phyloP scores from a whole-genome alignment of 2,113 vertebrate genomes.

The Rafetus swinhoei region DNA sequence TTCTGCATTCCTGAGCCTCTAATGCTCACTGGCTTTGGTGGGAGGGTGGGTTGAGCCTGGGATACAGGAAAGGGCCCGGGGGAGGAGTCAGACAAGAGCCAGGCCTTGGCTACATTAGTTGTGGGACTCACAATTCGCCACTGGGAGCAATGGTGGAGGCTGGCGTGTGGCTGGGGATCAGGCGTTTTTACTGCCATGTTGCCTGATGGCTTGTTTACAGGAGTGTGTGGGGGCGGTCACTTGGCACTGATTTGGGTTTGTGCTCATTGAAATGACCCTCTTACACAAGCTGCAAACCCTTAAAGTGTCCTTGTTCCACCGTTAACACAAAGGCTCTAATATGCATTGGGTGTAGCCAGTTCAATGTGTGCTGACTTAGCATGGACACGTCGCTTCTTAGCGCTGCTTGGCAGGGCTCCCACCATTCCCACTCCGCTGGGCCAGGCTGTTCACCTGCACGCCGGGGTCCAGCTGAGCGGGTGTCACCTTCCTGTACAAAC shows the following conservation, averaged over 20 bases:
- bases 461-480: background rate
- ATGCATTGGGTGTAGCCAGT: background rate
- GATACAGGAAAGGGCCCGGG: background rate
- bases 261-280: background rate
- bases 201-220: background rate
- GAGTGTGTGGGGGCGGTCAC: no score
- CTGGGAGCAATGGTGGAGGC: background rate
- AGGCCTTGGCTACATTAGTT: background rate
- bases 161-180: background rate
- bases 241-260: background rate
- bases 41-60: background rate
- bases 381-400: background rate
- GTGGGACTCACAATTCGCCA: background rate
- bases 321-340: background rate
- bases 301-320: background rate
- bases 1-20: background rate
- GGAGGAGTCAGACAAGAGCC: background rate
- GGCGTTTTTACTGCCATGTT: background rate
- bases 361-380: background rate
- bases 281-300: accelerated
- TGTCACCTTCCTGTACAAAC: background rate
- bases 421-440: background rate
- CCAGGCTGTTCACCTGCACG: no score
- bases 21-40: background rate
- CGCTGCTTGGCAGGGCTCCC: background rate